Conservation (phyloP, 2,797 vertebrate species). For the Falco peregrinus region DNA sequence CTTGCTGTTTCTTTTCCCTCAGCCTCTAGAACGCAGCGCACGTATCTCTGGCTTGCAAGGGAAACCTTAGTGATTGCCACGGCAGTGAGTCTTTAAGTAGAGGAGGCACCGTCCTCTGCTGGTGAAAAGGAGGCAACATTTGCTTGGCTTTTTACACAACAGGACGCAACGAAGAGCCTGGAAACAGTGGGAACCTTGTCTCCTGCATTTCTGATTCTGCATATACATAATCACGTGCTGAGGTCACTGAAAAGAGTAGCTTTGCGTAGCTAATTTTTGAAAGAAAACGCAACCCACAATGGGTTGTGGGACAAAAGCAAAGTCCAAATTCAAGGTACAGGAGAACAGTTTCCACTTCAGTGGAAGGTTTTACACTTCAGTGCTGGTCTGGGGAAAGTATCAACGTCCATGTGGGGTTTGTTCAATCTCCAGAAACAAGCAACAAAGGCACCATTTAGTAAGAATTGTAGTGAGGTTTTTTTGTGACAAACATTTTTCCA, state of each 20-base stretch:
- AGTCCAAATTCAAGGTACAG: not conserved
- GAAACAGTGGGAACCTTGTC: conserved; percentile 11
- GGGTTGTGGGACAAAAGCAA: not conserved
- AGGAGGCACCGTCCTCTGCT: conserved; percentile 71
- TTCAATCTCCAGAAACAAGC: not conserved
- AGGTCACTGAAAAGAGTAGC: not conserved
- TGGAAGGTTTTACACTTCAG: not conserved
- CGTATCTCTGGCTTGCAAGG: not conserved
- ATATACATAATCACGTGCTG: not conserved
- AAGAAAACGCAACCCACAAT: not conserved
- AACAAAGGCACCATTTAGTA: not conserved
- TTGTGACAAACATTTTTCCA: conserved; percentile 1
- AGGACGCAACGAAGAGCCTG: not conserved
- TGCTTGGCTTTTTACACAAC: not conserved
- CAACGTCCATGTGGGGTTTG: not conserved
- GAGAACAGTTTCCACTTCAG: not conserved
- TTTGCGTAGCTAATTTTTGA: not conserved
- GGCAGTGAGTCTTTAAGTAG: not conserved
- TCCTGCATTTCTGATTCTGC: not conserved
- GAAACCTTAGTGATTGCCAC: not conserved
- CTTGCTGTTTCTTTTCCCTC: not conserved
- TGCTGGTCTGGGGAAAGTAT: not conserved
- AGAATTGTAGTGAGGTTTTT: not conserved
- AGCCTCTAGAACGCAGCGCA: not conserved
- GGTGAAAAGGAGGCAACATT: conserved; percentile 24